Percentiles rank a stretch among this genome's conserved stretches.
These are phyloP conservation scores for Xestoiulus laeticollis DNA, from an alignment of 2,888 invertebrate species.

Conservation along the genomic window DNA sequence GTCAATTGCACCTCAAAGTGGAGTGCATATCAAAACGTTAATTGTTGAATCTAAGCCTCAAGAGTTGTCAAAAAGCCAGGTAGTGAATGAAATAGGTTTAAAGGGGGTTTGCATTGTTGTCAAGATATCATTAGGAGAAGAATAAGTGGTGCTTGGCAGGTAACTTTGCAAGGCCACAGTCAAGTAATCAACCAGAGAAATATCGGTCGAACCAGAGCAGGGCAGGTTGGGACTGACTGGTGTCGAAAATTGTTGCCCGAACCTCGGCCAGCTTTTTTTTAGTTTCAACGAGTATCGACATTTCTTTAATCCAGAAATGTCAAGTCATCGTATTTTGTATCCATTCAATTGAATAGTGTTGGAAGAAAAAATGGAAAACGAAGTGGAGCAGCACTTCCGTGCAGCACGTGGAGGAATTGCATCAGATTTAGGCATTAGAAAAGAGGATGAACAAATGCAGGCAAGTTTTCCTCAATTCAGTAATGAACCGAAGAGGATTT, in stretches of 20 bases:
- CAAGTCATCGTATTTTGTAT: conserved; percentile 33
- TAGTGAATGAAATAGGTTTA: not conserved
- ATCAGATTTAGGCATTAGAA: not conserved
- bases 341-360: not conserved
- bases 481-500: conserved; percentile 2
- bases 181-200: conserved; percentile 40
- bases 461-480: not conserved
- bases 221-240: conserved; percentile 39
- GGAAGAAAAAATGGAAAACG: not conserved
- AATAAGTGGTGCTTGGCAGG: conserved; percentile 35
- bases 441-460: not conserved
- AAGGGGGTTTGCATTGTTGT: conserved; percentile 27
- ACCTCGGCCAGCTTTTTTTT: conserved; percentile 17
- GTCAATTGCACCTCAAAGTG: not conserved
- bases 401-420: conserved; percentile 4
- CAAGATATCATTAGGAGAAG: not conserved
- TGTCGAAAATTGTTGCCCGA: conserved; percentile 35
- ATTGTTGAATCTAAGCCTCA: not conserved
- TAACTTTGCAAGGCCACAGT: conserved; percentile 35
- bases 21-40: conserved; percentile 1
- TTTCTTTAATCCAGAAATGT: conserved; percentile 13
- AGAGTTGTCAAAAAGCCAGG: conserved; percentile 6
- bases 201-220: conserved; percentile 43
- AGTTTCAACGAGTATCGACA: conserved; percentile 16
- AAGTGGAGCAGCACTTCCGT: conserved; percentile 41